A percentile compares a stretch with the other conserved stretches of the same genome.
phyloP scores from a whole-genome alignment of 2,113 vertebrate genomes.

The Stomatorhinus ivindoensis region DNA sequence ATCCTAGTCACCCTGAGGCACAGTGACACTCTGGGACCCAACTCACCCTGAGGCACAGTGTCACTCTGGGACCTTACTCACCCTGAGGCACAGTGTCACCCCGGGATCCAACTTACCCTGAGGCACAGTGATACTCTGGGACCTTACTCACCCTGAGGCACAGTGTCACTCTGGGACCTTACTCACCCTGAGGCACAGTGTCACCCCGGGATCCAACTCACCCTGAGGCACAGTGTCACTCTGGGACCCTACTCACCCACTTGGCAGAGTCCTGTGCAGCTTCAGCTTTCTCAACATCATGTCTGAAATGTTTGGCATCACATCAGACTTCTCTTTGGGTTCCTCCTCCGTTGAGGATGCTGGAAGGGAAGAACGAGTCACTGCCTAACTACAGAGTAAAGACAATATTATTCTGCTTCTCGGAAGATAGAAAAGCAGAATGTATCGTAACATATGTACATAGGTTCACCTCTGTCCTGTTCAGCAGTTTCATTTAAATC shows the following conservation, averaged over 20 bases:
- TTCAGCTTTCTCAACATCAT: constrained; percentile 83
- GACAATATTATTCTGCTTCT: not conserved
- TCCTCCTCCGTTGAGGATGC: constrained; percentile 60
- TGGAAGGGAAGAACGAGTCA: constrained; percentile 48
- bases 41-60: constrained; percentile 58
- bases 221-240: constrained; percentile 49
- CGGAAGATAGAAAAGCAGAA: not conserved
- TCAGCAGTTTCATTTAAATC: constrained; percentile 87
- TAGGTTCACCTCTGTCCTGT: constrained; percentile 80
- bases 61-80: constrained; percentile 36
- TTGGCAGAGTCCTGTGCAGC: constrained; percentile 76
- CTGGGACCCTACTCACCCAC: constrained; percentile 62
- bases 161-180: not conserved
- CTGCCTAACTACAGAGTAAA: constrained; percentile 4
- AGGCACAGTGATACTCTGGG: not conserved
- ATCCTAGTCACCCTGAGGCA: constrained; percentile 57
- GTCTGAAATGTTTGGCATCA: constrained; percentile 92
- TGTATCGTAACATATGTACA: not conserved
- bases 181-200: constrained; percentile 58
- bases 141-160: constrained; percentile 57
- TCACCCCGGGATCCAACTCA: constrained; percentile 35
- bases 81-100: constrained; percentile 65
- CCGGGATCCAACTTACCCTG: not conserved
- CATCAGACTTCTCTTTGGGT: constrained; percentile 67
- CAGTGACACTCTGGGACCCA: not conserved